A percentile compares a stretch with the other conserved stretches of the same genome.
Evolutionary conservation across 2,113 vertebrate species (phyloP).

Genomic region (Saccopteryx leptura): DNA sequence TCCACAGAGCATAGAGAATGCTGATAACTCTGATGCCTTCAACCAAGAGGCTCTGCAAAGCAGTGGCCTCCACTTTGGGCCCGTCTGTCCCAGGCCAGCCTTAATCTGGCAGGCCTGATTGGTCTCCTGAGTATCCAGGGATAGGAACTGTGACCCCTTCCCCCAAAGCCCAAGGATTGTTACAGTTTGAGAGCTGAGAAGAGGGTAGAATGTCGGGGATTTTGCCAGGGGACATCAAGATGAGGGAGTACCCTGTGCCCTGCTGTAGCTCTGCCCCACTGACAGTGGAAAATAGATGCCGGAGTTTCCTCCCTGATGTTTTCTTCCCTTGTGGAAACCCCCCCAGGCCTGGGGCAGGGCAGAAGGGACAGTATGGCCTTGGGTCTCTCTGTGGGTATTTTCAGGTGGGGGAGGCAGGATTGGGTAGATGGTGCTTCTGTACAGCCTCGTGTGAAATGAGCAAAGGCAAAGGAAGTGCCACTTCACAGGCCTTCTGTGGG

Average conservation of each 20-base stretch:
- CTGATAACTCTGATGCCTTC: background rate
- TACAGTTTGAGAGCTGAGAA: conserved; percentile 39
- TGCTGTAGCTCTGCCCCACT: conserved; percentile 41
- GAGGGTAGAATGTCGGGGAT: background rate
- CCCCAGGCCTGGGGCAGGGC: conserved; percentile 57
- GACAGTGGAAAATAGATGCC: conserved; percentile 70
- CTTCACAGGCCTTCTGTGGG: conserved; percentile 73
- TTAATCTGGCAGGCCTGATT: background rate
- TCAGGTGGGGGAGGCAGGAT: conserved; percentile 58
- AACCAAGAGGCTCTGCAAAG: background rate
- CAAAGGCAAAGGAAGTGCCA: conserved; percentile 79
- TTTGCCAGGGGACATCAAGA: conserved; percentile 31
- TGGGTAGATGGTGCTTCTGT: conserved; percentile 53
- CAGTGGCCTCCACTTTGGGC: background rate
- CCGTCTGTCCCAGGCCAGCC: background rate
- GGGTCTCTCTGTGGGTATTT: conserved; percentile 74
- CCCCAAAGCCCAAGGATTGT: conserved; percentile 15
- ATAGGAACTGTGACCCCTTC: conserved; percentile 11
- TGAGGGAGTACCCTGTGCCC: conserved; percentile 22
- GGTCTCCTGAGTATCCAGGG: background rate
- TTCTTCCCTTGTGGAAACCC: conserved; percentile 82
- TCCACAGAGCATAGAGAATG: background rate
- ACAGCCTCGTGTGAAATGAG: conserved; percentile 60
- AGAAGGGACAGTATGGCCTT: conserved; percentile 40
- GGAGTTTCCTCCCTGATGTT: conserved; percentile 78